These are phyloP conservation scores for Columbina picui DNA, from an alignment of 2,113 vertebrate species.

Conservation along the genomic window DNA sequence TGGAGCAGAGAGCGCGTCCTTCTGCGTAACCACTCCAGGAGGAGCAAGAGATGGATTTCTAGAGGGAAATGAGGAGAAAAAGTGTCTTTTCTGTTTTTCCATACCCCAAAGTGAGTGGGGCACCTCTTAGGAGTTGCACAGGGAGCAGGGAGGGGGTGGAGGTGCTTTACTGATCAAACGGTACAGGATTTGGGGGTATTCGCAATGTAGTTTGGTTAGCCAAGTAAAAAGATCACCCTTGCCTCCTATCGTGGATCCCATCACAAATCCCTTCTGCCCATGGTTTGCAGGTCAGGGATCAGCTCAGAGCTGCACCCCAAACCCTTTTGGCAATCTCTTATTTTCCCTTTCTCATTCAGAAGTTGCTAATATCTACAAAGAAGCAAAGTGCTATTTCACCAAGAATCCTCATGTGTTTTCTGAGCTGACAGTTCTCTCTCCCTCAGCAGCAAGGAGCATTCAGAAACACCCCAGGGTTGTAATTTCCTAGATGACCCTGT, in stretches of 20 bases:
- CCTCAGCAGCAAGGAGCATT: not conserved
- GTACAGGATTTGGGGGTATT: not conserved
- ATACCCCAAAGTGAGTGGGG: not conserved
- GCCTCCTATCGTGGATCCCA: fast-evolving
- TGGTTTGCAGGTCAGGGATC: not conserved
- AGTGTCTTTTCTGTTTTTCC: not conserved
- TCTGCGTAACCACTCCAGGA: not conserved
- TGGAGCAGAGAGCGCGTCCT: not conserved
- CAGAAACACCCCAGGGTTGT: not conserved
- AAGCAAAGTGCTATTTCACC: not conserved
- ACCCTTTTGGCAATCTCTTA: fast-evolving
- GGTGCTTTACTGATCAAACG: not conserved
- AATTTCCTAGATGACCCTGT: not conserved
- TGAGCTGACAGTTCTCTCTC: not conserved
- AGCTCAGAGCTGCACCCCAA: not conserved
- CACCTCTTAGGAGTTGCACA: fast-evolving
- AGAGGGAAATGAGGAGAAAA: not conserved
- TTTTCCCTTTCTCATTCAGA: not conserved
- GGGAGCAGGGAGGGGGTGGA: not conserved
- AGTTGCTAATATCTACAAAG: not conserved
- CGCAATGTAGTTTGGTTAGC: not conserved
- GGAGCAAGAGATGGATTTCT: not conserved
- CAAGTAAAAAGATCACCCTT: not conserved
- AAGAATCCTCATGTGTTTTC: not conserved
- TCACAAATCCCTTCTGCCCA: not conserved